Conservation (phyloP, 1,140 invertebrate species). For the Drosophila sp. region DNA sequence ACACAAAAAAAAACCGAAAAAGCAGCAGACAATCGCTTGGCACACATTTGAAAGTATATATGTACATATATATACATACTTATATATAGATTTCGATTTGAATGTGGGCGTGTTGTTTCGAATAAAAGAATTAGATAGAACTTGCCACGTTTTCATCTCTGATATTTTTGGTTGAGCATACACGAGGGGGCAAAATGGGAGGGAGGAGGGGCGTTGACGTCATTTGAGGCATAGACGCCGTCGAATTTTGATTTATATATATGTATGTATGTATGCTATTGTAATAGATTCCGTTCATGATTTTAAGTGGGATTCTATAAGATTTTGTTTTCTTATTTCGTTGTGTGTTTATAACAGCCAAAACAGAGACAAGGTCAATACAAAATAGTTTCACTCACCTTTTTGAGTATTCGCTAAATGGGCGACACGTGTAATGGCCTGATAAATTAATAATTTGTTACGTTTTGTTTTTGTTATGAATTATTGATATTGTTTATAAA, state of each 20-base stretch:
- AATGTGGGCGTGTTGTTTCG: constrained; percentile 23
- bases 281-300: constrained; percentile 34
- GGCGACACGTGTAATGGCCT: constrained; percentile 52
- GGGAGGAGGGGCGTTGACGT: constrained; percentile 28
- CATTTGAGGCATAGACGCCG: constrained; percentile 16
- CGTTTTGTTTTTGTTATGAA: not conserved
- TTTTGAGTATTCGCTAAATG: constrained; percentile 43
- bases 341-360: not conserved
- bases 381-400: constrained; percentile 1
- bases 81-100: constrained; percentile 13
- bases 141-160: constrained; percentile 17
- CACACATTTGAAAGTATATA: constrained; percentile 27
- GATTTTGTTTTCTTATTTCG: not conserved
- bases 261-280: constrained; percentile 27
- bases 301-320: constrained; percentile 28
- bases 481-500: constrained; percentile 10
- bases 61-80: not conserved
- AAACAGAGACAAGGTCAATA: constrained; percentile 47
- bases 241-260: constrained; percentile 15
- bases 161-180: not conserved
- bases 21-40: constrained; percentile 11
- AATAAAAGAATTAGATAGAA: constrained; percentile 11
- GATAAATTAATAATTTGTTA: constrained; percentile 31
- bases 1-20: constrained; percentile 1
- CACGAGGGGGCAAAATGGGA: not conserved